Base-by-base conservation (phyloP, 2,113 vertebrate genomes). In the Picathartes gymnocephalus region DNA sequence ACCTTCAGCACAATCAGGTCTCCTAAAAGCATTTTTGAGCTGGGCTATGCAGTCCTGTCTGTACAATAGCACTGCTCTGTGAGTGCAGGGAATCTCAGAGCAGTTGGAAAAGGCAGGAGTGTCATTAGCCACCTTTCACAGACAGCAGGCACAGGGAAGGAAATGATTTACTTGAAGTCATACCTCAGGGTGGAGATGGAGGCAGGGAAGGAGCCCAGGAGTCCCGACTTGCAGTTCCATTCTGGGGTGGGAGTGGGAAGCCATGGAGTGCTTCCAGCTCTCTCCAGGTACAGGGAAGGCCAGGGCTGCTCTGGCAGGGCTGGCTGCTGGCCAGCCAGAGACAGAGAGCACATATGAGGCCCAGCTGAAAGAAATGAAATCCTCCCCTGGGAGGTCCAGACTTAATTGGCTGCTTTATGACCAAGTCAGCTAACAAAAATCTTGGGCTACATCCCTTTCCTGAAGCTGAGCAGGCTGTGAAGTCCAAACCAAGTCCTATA, bases 361-460 rank as follows among this genome's bases (percentile, higher is more conserved):
- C 35, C 80, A 53, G 69, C 73, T 89, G 77, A 91, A 92, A 71
- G 35, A 74, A 81, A 84, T 79, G 4, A 81, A 94, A 89, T 72
- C 57, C 61, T 81, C 80, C 85, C 45, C 22, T n/a, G 84, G 61
- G 92, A 92, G 19, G 60, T 84, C 72, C 65, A 81, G 53, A 39
- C 48, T 95, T 95, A 93, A 91, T 48, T 84, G 91, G 56, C 53
- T 93, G 69, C 19, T 93, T 92, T 91, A 86, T 79, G 86, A 89
- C 44, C 69, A 68, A 76, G 53, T 13, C 79, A 87, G 73, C 83
- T 62, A 56, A 44, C 37, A 79, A 33, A 91, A 79, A 56, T 65
- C 77, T 68, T 22, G 3, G 54, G 50, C 40, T n/a, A 8, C 16
- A 7, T 83, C 60, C 15, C 42, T 77, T 69, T 51, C 24, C 76